Percentiles rank a stretch among this genome's conserved stretches.
Evolutionary conservation across 2,888 invertebrate genomes (phyloP).

Genomic region (Meteorus colon): DNA sequence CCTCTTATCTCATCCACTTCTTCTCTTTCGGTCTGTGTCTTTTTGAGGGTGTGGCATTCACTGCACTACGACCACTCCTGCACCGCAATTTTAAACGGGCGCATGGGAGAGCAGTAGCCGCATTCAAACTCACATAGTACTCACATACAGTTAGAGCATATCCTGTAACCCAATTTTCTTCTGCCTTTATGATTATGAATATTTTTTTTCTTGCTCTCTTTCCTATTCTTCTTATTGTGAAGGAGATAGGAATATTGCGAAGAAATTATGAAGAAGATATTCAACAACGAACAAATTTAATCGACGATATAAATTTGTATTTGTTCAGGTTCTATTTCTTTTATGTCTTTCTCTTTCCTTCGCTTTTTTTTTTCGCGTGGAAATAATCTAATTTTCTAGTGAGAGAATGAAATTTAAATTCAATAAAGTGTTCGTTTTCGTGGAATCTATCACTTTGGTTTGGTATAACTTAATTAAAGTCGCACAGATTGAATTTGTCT

Average conservation of each 20-base stretch:
- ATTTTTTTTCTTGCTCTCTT: background rate
- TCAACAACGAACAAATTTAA: background rate
- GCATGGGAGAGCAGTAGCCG: constrained; percentile 10
- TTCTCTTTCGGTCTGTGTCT: background rate
- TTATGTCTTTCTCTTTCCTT: too few relatives aligned
- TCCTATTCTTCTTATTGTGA: background rate
- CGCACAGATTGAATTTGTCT: background rate
- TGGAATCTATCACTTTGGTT: background rate
- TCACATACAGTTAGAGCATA: background rate
- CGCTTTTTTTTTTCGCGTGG: background rate
- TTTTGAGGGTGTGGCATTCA: constrained; percentile 17
- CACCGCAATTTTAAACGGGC: constrained; percentile 13
- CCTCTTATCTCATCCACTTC: background rate
- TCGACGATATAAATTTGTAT: background rate
- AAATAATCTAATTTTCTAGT: background rate
- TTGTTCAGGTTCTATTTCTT: background rate
- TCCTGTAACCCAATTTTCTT: constrained; percentile 16
- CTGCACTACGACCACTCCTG: constrained; percentile 18
- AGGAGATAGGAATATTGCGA: background rate
- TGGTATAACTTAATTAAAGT: background rate
- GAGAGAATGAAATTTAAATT: background rate
- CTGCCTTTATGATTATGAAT: background rate
- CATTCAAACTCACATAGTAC: background rate
- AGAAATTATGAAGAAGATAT: background rate
- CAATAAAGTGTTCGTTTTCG: background rate